Conservation (phyloP, 2,113 vertebrate species). For the Antigone vipio region DNA sequence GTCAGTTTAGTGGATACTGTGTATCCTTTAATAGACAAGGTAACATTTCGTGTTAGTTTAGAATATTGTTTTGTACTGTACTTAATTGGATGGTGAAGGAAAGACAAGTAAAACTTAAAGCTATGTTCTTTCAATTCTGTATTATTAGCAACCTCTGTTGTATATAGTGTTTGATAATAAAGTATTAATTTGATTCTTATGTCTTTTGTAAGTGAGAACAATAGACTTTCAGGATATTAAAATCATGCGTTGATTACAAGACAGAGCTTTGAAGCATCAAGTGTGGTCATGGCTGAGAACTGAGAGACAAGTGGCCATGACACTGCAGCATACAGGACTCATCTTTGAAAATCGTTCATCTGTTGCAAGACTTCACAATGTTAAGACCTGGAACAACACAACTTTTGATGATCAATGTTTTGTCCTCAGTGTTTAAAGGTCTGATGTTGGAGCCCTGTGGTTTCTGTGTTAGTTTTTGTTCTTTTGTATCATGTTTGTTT, state of each 20-base stretch:
- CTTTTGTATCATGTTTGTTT: slow-evolving; percentile 75
- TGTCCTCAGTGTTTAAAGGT: slow-evolving; percentile 78
- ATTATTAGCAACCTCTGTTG: slow-evolving; percentile 93
- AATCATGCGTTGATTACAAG: slow-evolving; percentile 77
- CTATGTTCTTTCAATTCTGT: slow-evolving; percentile 86
- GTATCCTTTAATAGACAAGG: slow-evolving; percentile 97
- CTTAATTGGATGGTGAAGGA: slow-evolving; percentile 92
- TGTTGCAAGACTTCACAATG: slow-evolving; percentile 66
- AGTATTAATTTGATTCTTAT: slow-evolving; percentile 99
- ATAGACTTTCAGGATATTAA: slow-evolving; percentile 91
- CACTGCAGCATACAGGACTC: slow-evolving; percentile 73
- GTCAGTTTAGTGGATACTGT: slow-evolving; percentile 97
- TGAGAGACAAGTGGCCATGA: slow-evolving; percentile 71
- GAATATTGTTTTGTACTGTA: slow-evolving; percentile 96
- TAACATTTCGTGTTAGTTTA: slow-evolving; percentile 95
- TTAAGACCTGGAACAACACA: slow-evolving; percentile 66
- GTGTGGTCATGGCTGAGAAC: slow-evolving; percentile 73
- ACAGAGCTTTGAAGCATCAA: slow-evolving; percentile 80
- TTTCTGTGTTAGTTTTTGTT: slow-evolving; percentile 54
- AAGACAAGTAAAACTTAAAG: slow-evolving; percentile 82
- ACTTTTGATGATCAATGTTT: slow-evolving; percentile 74
- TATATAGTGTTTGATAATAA: slow-evolving; percentile 99
- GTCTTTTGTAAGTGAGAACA: slow-evolving; percentile 96
- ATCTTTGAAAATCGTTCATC: slow-evolving; percentile 69
- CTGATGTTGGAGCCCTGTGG: slow-evolving; percentile 71